Evolutionary conservation across 1,140 invertebrate genomes (phyloP).

Genomic region (Heliconius himera): DNA sequence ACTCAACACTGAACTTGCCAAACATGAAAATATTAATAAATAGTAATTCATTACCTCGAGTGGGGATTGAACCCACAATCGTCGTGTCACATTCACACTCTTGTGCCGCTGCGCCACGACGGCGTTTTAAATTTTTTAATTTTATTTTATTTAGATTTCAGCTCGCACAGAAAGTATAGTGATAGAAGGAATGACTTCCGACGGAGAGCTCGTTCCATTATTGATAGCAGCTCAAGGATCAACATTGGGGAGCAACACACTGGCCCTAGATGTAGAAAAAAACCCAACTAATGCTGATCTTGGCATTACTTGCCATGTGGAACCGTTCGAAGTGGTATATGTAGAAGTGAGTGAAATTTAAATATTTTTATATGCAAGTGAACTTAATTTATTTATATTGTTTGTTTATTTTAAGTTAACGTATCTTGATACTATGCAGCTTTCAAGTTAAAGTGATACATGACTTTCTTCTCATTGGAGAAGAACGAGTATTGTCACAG

Average conservation of each 20-base stretch:
- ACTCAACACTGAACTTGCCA: too few relatives aligned
- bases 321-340: conserved; percentile 90
- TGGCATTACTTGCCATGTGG: conserved; percentile 85
- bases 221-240: conserved; percentile 84
- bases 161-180: conserved; percentile 89
- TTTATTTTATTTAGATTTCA: conserved; percentile 77
- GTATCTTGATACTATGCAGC: too few relatives aligned
- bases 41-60: too few relatives aligned
- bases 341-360: conserved; percentile 85
- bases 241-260: conserved; percentile 44
- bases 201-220: conserved; percentile 87
- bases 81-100: too few relatives aligned
- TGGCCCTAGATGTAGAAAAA: conserved; percentile 89
- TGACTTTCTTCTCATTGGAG: too few relatives aligned
- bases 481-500: too few relatives aligned
- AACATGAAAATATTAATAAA: too few relatives aligned
- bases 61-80: too few relatives aligned
- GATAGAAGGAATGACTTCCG: conserved; percentile 88
- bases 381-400: background rate
- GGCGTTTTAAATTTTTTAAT: background rate
- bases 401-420: background rate
- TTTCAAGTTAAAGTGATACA: too few relatives aligned
- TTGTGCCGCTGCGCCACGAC: too few relatives aligned
- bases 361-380: background rate
- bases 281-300: conserved; percentile 88